These are phyloP conservation scores for Acanthosepion pharaonis DNA, from an alignment of 2,888 invertebrate species.

Conservation along the genomic window DNA sequence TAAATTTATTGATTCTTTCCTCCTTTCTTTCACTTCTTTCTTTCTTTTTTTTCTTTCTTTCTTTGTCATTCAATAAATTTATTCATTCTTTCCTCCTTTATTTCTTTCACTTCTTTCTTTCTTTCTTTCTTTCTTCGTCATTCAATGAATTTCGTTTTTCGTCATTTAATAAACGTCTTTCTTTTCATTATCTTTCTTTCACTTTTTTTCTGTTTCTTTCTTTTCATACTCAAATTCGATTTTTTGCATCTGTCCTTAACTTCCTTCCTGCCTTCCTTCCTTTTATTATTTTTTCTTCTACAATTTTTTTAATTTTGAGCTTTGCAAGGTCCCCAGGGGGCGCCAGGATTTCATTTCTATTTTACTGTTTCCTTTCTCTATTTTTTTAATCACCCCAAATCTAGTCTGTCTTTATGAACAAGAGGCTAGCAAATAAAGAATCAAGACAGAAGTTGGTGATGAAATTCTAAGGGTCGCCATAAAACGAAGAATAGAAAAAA, in stretches of 20 bases:
- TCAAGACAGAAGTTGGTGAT: neutral
- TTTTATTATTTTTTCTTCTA: neutral
- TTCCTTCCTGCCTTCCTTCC: neutral
- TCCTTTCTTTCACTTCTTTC: neutral
- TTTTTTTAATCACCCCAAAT: constrained; percentile 15
- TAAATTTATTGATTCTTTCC: no score
- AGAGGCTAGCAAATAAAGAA: neutral
- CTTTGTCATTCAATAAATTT: neutral
- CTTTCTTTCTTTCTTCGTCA: neutral
- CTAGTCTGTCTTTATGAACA: constrained; percentile 9
- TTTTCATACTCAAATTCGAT: neutral
- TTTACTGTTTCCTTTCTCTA: constrained; percentile 2
- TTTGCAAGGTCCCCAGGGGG: neutral
- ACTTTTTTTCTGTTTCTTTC: neutral
- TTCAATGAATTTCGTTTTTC: neutral
- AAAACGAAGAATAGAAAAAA: neutral
- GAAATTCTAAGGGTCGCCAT: neutral
- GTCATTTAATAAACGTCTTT: neutral
- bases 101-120: neutral
- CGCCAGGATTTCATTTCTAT: constrained; percentile 11
- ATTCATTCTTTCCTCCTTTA: neutral
- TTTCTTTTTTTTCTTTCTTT: neutral
- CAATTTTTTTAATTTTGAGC: neutral
- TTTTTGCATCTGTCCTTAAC: neutral
- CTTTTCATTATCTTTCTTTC: neutral